Conservation (phyloP, 2,888 invertebrate genomes). For the Epinotia ramella region DNA sequence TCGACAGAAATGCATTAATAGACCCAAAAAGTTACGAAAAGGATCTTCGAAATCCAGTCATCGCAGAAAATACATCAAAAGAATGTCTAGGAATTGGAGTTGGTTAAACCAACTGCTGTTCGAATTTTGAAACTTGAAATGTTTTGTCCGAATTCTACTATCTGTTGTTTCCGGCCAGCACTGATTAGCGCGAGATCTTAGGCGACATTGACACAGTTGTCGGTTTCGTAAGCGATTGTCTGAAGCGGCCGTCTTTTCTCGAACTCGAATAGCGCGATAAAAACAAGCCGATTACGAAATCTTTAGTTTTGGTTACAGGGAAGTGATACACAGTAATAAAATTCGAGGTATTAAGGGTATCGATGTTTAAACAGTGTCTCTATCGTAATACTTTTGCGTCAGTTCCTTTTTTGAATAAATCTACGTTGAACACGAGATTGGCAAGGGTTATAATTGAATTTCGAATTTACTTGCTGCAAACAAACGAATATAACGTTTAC, state of each 20-base stretch:
- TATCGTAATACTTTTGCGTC: not conserved
- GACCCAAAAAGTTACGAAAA: not conserved
- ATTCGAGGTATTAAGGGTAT: not conserved
- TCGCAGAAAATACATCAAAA: no score
- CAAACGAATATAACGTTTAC: not conserved
- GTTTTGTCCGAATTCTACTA: slow-evolving; percentile 21
- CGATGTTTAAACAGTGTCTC: not conserved
- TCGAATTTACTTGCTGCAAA: slow-evolving; percentile 1
- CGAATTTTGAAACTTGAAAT: not conserved
- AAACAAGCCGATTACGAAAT: slow-evolving; percentile 42
- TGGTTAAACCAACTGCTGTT: not conserved
- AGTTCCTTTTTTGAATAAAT: not conserved
- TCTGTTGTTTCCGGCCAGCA: slow-evolving; percentile 42
- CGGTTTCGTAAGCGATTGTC: slow-evolving; percentile 71
- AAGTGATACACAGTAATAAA: slow-evolving; percentile 39
- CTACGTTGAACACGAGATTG: not conserved
- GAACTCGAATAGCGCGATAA: slow-evolving; percentile 42
- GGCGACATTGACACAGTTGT: slow-evolving; percentile 74
- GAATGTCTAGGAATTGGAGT: not conserved
- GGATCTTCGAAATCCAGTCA: no score
- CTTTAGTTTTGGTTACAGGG: slow-evolving; percentile 47
- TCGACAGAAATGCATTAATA: not conserved
- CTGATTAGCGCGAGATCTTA: slow-evolving; percentile 45
- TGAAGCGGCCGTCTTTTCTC: slow-evolving; percentile 44
- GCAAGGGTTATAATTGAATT: not conserved